phyloP scores from a whole-genome alignment of 1,140 invertebrate species.

The Drosophila tsacasi region DNA sequence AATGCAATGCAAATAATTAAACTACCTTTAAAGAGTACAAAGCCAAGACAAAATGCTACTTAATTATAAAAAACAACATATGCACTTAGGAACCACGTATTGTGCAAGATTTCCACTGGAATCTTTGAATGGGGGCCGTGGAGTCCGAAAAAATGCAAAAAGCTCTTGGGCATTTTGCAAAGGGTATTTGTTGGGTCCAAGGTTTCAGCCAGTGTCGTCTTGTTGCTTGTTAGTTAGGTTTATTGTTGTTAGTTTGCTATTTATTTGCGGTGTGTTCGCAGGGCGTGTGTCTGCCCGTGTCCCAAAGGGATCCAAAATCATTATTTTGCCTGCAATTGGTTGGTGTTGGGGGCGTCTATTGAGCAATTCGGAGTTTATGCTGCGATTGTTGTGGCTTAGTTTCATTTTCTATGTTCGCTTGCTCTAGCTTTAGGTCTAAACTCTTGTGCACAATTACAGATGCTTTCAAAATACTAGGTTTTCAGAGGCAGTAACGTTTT shows the following conservation, averaged over 20 bases:
- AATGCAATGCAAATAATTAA: background rate
- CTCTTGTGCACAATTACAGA: conserved; percentile 8
- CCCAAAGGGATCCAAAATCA: conserved; percentile 28
- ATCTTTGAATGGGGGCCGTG: conserved; percentile 15
- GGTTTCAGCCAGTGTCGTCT: conserved; percentile 56
- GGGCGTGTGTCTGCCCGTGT: conserved; percentile 32
- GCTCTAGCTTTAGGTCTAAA: conserved; percentile 19
- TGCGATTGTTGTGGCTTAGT: conserved; percentile 45
- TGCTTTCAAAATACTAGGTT: background rate
- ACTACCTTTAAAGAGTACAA: conserved; percentile 7
- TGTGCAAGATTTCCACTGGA: conserved; percentile 11
- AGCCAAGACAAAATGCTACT: conserved; percentile 5
- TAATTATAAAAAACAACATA: background rate
- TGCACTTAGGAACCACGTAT: background rate
- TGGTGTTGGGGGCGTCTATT: conserved; percentile 37
- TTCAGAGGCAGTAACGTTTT: background rate
- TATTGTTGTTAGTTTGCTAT: conserved; percentile 28
- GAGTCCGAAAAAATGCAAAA: conserved; percentile 15
- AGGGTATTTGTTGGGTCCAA: conserved; percentile 41
- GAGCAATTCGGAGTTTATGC: conserved; percentile 53
- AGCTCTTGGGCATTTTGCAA: conserved; percentile 10
- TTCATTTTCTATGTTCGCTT: conserved; percentile 16
- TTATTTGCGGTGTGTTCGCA: conserved; percentile 21
- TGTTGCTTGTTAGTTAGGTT: conserved; percentile 16
- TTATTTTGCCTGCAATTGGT: conserved; percentile 28